These are phyloP conservation scores for Arctia plantaginis DNA, from an alignment of 2,888 invertebrate genomes.

Conservation along the genomic window DNA sequence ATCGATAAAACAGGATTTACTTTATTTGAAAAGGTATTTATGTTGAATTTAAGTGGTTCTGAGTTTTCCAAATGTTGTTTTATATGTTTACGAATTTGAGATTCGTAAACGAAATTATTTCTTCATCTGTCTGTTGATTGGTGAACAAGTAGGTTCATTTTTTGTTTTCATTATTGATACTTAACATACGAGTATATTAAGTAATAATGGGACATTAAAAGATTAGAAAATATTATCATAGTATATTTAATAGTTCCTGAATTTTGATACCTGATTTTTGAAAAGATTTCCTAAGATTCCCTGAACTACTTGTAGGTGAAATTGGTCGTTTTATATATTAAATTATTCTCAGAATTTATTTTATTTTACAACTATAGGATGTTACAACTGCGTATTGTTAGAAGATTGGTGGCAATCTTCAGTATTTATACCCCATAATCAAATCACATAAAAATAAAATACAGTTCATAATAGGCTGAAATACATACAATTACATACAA, in stretches of 20 bases:
- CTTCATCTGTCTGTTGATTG: neutral
- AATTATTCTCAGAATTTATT: too few species aligned
- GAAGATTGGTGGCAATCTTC: too few species aligned
- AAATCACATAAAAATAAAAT: too few species aligned
- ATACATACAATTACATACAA: too few species aligned
- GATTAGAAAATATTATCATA: neutral
- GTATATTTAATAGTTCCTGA: neutral
- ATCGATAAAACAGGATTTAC: slow-evolving; percentile 27
- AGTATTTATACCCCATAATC: too few species aligned
- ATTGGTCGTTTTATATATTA: too few species aligned
- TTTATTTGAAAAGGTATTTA: slow-evolving; percentile 10
- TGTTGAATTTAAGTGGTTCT: slow-evolving; percentile 8
- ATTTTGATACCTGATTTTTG: neutral
- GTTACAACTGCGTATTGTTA: too few species aligned
- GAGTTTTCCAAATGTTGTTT: neutral
- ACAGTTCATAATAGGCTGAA: too few species aligned
- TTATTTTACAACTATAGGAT: too few species aligned
- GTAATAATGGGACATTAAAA: neutral
- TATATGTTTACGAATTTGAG: too few species aligned
- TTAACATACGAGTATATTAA: neutral
- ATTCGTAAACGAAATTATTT: neutral
- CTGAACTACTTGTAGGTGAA: too few species aligned
- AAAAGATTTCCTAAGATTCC: too few species aligned
- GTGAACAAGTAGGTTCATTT: neutral
- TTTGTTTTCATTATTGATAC: neutral